phyloP scores from a whole-genome alignment of 1,140 invertebrate species.

The Bombus picipes region DNA sequence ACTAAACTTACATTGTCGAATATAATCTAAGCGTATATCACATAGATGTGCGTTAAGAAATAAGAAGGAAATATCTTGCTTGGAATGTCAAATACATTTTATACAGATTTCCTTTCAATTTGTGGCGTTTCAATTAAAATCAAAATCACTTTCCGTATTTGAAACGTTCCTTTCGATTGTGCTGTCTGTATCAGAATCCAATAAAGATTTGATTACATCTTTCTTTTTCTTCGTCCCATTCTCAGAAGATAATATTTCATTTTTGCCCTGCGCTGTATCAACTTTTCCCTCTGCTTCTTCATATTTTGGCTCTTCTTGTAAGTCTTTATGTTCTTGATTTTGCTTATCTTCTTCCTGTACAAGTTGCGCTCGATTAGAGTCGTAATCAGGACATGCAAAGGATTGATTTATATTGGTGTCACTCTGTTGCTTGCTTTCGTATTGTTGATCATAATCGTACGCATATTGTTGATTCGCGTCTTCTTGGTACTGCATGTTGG shows the following conservation, averaged over 20 bases:
- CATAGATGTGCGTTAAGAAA: neutral
- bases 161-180: constrained; percentile 78
- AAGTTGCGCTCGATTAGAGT: constrained; percentile 53
- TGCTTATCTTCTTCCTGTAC: constrained; percentile 4
- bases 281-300: constrained; percentile 18
- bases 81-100: neutral
- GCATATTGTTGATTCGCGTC: constrained; percentile 52
- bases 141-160: constrained; percentile 80
- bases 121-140: constrained; percentile 74
- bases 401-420: constrained; percentile 9
- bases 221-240: constrained; percentile 66
- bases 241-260: neutral
- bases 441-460: constrained; percentile 51
- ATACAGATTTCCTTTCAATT: neutral
- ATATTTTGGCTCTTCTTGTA: neutral
- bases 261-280: constrained; percentile 1
- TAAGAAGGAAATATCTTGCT: neutral
- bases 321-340: neutral
- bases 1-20: constrained; percentile 1
- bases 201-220: constrained; percentile 71
- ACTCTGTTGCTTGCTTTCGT: constrained; percentile 37
- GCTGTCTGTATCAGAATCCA: constrained; percentile 80
- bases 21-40: neutral
- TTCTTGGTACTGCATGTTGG: constrained; percentile 37
- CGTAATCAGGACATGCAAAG: constrained; percentile 37